These are phyloP conservation scores for Alligator sinensis DNA, from an alignment of 2,113 vertebrate genomes.

Conservation along the genomic window DNA sequence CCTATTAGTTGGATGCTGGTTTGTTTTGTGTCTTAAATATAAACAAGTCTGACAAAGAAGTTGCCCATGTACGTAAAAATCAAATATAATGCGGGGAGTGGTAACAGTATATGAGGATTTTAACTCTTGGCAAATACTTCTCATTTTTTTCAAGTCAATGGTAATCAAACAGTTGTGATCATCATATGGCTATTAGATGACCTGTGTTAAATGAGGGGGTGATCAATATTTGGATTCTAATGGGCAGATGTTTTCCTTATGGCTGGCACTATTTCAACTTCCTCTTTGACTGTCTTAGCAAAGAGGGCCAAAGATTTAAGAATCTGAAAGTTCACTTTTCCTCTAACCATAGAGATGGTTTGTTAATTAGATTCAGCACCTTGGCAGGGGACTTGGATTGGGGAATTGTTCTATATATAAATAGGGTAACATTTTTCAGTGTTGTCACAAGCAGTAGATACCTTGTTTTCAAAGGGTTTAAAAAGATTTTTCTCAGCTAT, in stretches of 20 bases:
- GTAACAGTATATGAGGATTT: not conserved
- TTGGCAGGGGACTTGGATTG: not conserved
- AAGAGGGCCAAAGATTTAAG: not conserved
- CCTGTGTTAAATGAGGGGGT: not conserved
- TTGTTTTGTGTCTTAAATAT: not conserved
- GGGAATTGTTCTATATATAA: not conserved
- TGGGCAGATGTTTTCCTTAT: conserved; percentile 1
- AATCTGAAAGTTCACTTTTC: not conserved
- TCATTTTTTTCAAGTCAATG: not conserved
- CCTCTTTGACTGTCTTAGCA: not conserved
- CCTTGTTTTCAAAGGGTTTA: not conserved
- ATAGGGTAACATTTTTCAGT: not conserved
- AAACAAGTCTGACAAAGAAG: not conserved
- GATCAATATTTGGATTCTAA: conserved; percentile 2
- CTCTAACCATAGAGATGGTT: not conserved
- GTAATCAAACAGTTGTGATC: not conserved
- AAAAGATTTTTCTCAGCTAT: not conserved
- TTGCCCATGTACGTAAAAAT: conserved; percentile 11
- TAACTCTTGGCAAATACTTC: not conserved
- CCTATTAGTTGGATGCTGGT: not conserved
- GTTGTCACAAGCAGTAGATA: not conserved
- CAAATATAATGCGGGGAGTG: not conserved
- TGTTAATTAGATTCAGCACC: not conserved
- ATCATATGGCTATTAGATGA: not conserved
- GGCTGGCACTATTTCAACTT: not conserved